Base-by-base conservation (phyloP, 1,140 invertebrate species). In the Choristoneura fumiferana region DNA sequence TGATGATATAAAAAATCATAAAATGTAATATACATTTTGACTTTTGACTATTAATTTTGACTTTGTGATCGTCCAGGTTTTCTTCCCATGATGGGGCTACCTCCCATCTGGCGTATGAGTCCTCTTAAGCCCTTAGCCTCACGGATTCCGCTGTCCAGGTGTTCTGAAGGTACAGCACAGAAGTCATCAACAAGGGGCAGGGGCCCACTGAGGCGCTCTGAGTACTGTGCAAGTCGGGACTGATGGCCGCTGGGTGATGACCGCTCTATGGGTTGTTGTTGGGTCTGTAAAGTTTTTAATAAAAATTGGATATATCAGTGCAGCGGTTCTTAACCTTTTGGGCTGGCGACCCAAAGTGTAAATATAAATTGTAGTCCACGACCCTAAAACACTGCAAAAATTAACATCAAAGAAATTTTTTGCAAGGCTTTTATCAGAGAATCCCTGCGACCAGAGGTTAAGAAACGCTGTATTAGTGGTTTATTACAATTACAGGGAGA, bases 111-210 rank as follows among this genome's bases (percentile, higher is more conserved):
- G 61, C 94, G 89, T 63, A 96, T 94, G 0, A 97, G 82, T 73
- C 91, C 93, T 66, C n/a, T n/a, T 95, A 93, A 84, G 0, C 95
- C 94, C 72, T 94, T 94, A 0, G 94, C 91, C 78, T 93, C 92
- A 55, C 87, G 67, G 0, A 85, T 68, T 0, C 87, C 82, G 43
- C 84, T 91, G 49, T 93, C 92, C 14, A 90, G 77, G 58, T 87
- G 92, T 91, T 94, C 96, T 79, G 96, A 94, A 29, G 96, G 95
- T 70, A 97, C 96, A 17, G 96, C 95, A 78, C 95, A 97, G 90
- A 98, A 98, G 81, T 98, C 97, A 88, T 98, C 97, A 75, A 97
- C 95, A 9, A 98, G 88, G 49, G 96, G 95, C 9, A 92, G 73
- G 2, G 93, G 4, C n/a, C 94, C 91, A 58, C 87, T 91, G 0